Percentiles rank a stretch among this genome's conserved stretches.
Conservation (phyloP, 1,140 invertebrate genomes). For the Hestina assimilis region DNA sequence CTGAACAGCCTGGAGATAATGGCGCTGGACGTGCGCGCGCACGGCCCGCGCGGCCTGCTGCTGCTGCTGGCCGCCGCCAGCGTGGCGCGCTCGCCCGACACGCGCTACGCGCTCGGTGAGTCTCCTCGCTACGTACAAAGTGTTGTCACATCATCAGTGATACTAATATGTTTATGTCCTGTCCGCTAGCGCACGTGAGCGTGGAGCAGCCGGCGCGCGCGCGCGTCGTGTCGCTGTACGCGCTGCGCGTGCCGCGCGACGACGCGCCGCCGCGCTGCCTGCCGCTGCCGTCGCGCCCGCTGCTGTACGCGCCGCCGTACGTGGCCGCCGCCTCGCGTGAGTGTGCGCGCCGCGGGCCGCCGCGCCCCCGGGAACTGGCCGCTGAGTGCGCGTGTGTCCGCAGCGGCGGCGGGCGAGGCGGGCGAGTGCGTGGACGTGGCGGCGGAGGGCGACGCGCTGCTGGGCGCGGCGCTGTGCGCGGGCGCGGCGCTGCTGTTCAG, state of each 20-base stretch:
- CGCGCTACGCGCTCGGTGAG: constrained; percentile 65
- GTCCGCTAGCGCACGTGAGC: not conserved
- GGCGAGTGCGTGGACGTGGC: constrained; percentile 57
- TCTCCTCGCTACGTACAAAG: no score
- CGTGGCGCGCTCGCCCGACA: constrained; percentile 80
- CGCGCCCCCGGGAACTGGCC: constrained; percentile 31
- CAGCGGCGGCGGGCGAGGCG: constrained; percentile 46
- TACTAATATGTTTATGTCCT: no score
- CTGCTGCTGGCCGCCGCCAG: constrained; percentile 87
- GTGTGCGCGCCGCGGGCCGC: constrained; percentile 28
- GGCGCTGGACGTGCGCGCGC: constrained; percentile 61
- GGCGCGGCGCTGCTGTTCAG: constrained; percentile 81
- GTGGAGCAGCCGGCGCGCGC: constrained; percentile 28
- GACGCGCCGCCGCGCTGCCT: constrained; percentile 40
- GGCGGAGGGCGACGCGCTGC: constrained; percentile 77
- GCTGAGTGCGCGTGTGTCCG: no score
- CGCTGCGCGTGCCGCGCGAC: constrained; percentile 36
- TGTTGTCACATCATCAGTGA: no score
- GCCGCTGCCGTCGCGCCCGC: constrained; percentile 34
- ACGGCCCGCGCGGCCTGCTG: constrained; percentile 83
- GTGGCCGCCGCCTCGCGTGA: constrained; percentile 42
- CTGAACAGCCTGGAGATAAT: constrained; percentile 46
- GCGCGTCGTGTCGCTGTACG: constrained; percentile 45
- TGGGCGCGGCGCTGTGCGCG: constrained; percentile 82
- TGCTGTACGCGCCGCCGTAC: constrained; percentile 45